Percentiles rank a stretch among this genome's conserved stretches.
Conservation (phyloP, 2,888 invertebrate species). For the Aphrophora alni region DNA sequence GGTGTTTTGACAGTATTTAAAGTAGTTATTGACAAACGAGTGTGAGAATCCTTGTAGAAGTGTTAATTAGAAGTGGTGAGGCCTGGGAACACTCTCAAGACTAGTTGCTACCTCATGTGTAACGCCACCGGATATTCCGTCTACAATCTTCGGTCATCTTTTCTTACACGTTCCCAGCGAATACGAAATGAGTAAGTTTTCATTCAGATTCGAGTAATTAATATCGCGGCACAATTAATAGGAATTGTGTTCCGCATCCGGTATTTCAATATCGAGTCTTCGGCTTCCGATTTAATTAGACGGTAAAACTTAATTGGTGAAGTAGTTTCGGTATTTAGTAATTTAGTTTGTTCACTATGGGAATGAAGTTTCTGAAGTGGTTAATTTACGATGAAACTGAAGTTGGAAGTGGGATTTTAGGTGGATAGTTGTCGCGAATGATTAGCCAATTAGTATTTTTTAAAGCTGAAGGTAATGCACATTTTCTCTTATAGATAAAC, state of each 20-base stretch:
- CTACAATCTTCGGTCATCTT: background rate
- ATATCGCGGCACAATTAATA: background rate
- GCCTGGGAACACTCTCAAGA: background rate
- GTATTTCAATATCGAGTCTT: background rate
- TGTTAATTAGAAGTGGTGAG: background rate
- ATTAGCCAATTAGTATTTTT: too few relatives aligned
- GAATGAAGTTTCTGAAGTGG: too few relatives aligned
- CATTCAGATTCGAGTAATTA: background rate
- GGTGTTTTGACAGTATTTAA: background rate
- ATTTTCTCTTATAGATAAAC: too few relatives aligned
- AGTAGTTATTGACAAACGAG: background rate
- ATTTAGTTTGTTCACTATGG: too few relatives aligned
- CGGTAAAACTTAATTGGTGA: too few relatives aligned
- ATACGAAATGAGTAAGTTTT: background rate
- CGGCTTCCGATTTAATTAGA: background rate
- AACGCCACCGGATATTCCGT: background rate
- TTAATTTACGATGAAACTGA: too few relatives aligned
- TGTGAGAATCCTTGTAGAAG: background rate
- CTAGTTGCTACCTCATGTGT: background rate
- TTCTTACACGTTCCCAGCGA: conserved; percentile 9
- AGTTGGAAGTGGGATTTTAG: too few relatives aligned
- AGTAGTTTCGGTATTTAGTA: too few relatives aligned
- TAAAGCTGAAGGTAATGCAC: too few relatives aligned
- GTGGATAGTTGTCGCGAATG: too few relatives aligned
- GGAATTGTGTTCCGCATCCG: background rate